phyloP scores from a whole-genome alignment of 2,113 vertebrate species.

The Grantiella picta region DNA sequence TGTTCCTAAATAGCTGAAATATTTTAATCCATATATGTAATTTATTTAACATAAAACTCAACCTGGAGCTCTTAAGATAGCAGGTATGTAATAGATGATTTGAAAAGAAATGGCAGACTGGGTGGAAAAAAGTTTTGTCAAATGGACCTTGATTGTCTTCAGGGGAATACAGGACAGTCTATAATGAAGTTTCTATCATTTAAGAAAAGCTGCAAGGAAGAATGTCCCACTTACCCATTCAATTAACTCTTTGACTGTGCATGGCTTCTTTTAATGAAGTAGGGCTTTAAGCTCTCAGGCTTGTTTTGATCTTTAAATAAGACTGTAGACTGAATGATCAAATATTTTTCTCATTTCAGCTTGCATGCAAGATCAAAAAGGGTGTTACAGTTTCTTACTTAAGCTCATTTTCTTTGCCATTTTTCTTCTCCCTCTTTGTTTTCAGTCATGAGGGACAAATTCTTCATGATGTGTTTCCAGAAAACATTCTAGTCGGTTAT shows the following conservation, averaged over 20 bases:
- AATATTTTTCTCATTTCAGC: slow-evolving; percentile 10
- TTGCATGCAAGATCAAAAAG: slow-evolving; percentile 36
- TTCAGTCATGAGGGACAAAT: neutral
- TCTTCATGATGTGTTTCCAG: neutral
- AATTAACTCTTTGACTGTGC: neutral
- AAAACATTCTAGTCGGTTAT: neutral
- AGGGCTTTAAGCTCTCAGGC: neutral
- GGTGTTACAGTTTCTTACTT: slow-evolving; percentile 19
- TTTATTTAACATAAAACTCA: neutral
- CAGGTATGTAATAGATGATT: neutral
- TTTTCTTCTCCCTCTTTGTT: neutral
- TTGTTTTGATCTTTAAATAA: slow-evolving; percentile 41
- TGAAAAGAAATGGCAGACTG: neutral
- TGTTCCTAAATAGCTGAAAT: neutral
- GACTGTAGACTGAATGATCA: neutral
- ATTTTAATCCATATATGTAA: neutral
- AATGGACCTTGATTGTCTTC: neutral
- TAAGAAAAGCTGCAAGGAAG: neutral
- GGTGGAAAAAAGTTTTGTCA: neutral
- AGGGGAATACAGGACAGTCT: neutral
- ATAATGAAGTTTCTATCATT: neutral
- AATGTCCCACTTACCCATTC: neutral
- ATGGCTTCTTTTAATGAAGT: slow-evolving; percentile 1
- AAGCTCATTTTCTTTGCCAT: neutral
- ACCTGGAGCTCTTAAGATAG: neutral